Conservation (phyloP, 2,888 invertebrate genomes). For the Aleiodes leptofemur region DNA sequence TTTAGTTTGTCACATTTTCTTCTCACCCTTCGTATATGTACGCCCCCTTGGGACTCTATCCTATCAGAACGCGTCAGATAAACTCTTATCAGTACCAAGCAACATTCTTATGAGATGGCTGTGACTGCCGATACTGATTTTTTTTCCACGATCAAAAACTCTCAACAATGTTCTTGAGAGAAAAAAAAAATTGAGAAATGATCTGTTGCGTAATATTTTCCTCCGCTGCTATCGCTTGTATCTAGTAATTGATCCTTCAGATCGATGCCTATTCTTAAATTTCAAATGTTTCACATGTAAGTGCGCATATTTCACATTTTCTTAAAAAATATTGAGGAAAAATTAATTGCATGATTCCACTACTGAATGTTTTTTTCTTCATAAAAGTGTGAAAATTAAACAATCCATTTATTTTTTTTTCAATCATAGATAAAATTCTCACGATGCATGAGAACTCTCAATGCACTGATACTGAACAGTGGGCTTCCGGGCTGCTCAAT, state of each 20-base stretch:
- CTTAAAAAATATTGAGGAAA: too few relatives aligned
- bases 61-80: constrained; percentile 71
- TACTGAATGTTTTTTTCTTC: too few relatives aligned
- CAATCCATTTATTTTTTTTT: not conserved
- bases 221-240: constrained; percentile 2
- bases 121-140: constrained; percentile 1
- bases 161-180: not conserved
- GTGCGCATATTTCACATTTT: too few relatives aligned
- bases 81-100: constrained; percentile 70
- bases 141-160: constrained; percentile 23
- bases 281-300: too few relatives aligned
- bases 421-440: not conserved
- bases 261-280: too few relatives aligned
- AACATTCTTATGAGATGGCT: constrained; percentile 67
- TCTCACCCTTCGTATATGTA: constrained; percentile 47
- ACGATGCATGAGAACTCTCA: not conserved
- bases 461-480: too few relatives aligned
- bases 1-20: constrained; percentile 45
- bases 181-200: constrained; percentile 24
- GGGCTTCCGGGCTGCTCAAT: too few relatives aligned
- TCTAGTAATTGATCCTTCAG: not conserved
- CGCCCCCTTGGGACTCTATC: constrained; percentile 67
- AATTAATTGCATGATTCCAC: too few relatives aligned
- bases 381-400: too few relatives aligned
- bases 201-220: constrained; percentile 11